A percentile compares a stretch with the other conserved stretches of the same genome.
These are phyloP conservation scores for Phortica okadai DNA, from an alignment of 2,888 invertebrate genomes.

Conservation along the genomic window DNA sequence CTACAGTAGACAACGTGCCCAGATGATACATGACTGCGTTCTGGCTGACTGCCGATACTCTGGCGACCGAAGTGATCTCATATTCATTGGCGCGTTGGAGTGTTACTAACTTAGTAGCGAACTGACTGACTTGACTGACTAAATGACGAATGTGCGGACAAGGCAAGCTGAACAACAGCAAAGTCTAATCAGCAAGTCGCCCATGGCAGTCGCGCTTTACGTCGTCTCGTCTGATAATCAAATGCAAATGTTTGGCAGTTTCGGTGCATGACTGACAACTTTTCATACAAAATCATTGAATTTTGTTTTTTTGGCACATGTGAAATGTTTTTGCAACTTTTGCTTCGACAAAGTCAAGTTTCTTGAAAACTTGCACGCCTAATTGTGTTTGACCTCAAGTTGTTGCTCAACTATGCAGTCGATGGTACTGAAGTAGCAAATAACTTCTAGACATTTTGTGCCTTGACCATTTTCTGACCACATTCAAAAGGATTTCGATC, in stretches of 20 bases:
- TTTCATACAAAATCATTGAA: neutral
- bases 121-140: neutral
- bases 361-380: conserved; percentile 28
- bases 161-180: neutral
- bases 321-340: conserved; percentile 27
- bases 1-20: neutral
- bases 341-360: conserved; percentile 1
- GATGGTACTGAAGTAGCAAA: conserved; percentile 1
- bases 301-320: neutral
- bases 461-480: conserved; percentile 21
- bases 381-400: conserved; percentile 33
- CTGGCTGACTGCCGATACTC: neutral
- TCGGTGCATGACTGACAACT: conserved; percentile 11
- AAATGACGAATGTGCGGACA: neutral
- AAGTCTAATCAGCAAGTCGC: conserved; percentile 30
- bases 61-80: neutral
- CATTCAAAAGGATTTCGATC: neutral
- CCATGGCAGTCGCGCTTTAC: neutral
- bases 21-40: neutral
- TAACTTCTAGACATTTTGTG: conserved; percentile 9
- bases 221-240: conserved; percentile 2
- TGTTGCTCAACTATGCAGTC: conserved; percentile 3
- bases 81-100: neutral
- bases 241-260: conserved; percentile 32
- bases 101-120: neutral